phyloP scores from a whole-genome alignment of 2,797 vertebrate genomes.

The Brachyrhaphis roseni region DNA sequence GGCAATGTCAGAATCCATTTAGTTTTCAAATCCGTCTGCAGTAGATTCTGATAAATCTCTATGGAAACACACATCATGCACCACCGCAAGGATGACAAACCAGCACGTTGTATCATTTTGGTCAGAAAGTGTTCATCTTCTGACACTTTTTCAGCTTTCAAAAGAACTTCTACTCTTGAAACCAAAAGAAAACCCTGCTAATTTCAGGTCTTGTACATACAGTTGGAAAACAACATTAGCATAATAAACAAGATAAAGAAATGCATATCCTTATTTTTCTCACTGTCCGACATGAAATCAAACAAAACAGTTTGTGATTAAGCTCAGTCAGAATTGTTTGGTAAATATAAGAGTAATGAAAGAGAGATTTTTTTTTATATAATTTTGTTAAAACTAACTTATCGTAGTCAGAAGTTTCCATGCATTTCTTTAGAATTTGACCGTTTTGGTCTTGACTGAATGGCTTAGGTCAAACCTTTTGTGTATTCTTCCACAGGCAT shows the following conservation, averaged over 20 bases:
- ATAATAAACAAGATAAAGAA: neutral
- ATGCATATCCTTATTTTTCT: neutral
- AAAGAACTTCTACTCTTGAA: neutral
- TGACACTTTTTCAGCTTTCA: neutral
- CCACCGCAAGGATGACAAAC: constrained; percentile 31
- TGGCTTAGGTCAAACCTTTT: neutral
- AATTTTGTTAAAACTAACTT: neutral
- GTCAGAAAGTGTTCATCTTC: constrained; percentile 4
- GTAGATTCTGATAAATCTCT: constrained; percentile 28
- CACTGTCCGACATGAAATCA: neutral
- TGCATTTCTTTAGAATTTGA: neutral
- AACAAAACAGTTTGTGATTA: neutral
- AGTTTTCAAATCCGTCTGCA: constrained; percentile 40
- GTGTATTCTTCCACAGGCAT: neutral
- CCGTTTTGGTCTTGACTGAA: neutral
- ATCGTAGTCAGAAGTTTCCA: neutral
- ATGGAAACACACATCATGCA: constrained; percentile 34
- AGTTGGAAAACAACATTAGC: neutral
- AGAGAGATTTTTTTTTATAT: neutral
- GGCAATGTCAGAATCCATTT: constrained; percentile 34
- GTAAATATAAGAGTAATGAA: neutral
- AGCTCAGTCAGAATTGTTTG: neutral
- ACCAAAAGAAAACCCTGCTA: neutral
- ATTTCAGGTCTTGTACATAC: neutral
- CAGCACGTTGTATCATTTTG: constrained; percentile 4